Evolutionary conservation across 1,140 invertebrate genomes (phyloP).

Genomic region (Sitophilus oryzae): DNA sequence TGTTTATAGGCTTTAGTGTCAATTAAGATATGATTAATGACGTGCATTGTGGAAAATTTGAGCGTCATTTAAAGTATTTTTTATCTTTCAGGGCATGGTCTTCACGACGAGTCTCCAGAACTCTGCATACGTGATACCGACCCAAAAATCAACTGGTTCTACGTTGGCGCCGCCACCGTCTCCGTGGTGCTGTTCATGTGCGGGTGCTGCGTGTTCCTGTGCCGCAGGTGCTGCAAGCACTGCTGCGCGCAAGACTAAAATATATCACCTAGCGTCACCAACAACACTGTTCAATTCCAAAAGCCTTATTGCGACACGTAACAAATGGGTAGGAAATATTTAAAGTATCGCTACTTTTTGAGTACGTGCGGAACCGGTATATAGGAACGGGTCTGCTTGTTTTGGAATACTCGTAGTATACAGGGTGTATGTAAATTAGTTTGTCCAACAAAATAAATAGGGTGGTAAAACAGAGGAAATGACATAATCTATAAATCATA

Average conservation of each 20-base stretch:
- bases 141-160: conserved; percentile 49
- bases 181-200: conserved; percentile 44
- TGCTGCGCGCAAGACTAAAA: conserved; percentile 42
- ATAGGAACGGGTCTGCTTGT: too few relatives aligned
- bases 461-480: too few relatives aligned
- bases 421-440: too few relatives aligned
- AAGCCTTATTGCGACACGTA: conserved; percentile 24
- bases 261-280: too few relatives aligned
- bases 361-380: too few relatives aligned
- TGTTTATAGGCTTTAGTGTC: too few relatives aligned
- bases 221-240: conserved; percentile 39
- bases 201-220: conserved; percentile 41
- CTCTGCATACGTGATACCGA: conserved; percentile 50
- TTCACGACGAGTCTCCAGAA: conserved; percentile 60
- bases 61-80: too few relatives aligned
- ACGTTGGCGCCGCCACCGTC: conserved; percentile 48
- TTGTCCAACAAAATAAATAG: too few relatives aligned
- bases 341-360: background rate
- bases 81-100: conserved; percentile 42
- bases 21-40: too few relatives aligned
- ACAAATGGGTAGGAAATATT: conserved; percentile 6
- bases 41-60: too few relatives aligned
- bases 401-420: too few relatives aligned
- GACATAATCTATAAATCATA: too few relatives aligned
- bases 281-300: conserved; percentile 26